Evolutionary conservation across 1,140 invertebrate species (phyloP).

Genomic region (Drosophila carrolli): DNA sequence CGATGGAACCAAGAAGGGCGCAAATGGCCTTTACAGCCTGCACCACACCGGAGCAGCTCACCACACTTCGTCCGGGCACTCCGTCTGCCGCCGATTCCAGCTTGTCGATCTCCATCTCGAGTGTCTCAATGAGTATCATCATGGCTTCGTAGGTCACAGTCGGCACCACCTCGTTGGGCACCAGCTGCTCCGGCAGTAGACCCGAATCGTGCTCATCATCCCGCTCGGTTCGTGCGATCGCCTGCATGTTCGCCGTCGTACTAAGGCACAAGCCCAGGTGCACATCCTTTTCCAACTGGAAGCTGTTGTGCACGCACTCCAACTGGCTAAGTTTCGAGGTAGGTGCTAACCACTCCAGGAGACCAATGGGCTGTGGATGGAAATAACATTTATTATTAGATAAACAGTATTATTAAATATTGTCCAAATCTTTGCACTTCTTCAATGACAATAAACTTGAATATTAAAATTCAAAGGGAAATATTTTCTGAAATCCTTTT

Average conservation of each 20-base stretch:
- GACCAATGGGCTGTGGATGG: conserved; percentile 69
- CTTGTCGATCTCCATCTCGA: conserved; percentile 92
- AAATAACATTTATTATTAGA: too few relatives aligned
- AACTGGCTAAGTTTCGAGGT: conserved; percentile 92
- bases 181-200: conserved; percentile 90
- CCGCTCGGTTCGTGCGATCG: conserved; percentile 86
- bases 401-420: too few relatives aligned
- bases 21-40: conserved; percentile 97
- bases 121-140: conserved; percentile 92
- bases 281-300: conserved; percentile 96
- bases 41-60: conserved; percentile 87
- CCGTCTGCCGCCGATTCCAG: conserved; percentile 88
- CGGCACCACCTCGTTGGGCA: conserved; percentile 90
- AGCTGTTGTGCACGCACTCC: conserved; percentile 96
- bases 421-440: too few relatives aligned
- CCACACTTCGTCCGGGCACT: conserved; percentile 85
- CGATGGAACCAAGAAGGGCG: conserved; percentile 93
- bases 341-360: conserved; percentile 83
- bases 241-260: conserved; percentile 86
- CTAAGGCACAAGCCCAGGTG: conserved; percentile 90
- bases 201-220: conserved; percentile 91
- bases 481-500: too few relatives aligned
- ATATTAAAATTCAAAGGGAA: too few relatives aligned
- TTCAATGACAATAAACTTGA: too few relatives aligned
- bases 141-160: conserved; percentile 90